Evolutionary conservation across 2,113 vertebrate species (phyloP), one percentile per base, ranked within the genome.

Genomic region (Brachypteracias leptosomus): DNA sequence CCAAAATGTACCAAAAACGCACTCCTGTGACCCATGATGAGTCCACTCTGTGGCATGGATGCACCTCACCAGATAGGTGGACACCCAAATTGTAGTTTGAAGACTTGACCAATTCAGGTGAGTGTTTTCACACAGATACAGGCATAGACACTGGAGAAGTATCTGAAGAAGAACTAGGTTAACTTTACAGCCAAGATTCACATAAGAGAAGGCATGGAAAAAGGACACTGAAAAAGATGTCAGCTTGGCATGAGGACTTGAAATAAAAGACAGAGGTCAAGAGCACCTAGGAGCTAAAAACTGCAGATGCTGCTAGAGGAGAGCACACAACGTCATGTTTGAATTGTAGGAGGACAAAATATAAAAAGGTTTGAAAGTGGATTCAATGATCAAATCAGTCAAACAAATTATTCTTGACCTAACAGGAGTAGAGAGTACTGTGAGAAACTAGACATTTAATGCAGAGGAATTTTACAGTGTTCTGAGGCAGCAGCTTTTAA

Each of bases 11-110:
- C 40, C 21, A 59, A 16, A n/a, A 71, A 79, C 28, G 14, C 36
- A 20, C 17, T 35, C 19, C 31, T 35, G 62, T 10, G 57, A 71
- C 26, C 2, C 1, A 24, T 4, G 24, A 11, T 0, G 0, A 76
- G 15, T 8, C 3, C 14, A 14, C 9, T 15, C 47, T 57, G 47
- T 0, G 3, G 22, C 22, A 33, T 4, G 5, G 31, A 66, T 42
- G 66, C 29, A 31, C 6, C 20, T 63, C 31, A 61, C 24, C 33
- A 55, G 58, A 31, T 0, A 21, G 42, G 20, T 44, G 20, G 13
- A 62, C 49, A 51, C 35, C 22, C 40, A 22, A 72, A 16, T 11
- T 40, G 22, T 58, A 57, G 16, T 5, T 58, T 44, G 67, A 35
- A 35, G 65, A 28, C 68, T 3, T 71, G 26, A n/a, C 13, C 47